Evolutionary conservation across 2,797 vertebrate species (phyloP).

Genomic region (Podargus strigoides): DNA sequence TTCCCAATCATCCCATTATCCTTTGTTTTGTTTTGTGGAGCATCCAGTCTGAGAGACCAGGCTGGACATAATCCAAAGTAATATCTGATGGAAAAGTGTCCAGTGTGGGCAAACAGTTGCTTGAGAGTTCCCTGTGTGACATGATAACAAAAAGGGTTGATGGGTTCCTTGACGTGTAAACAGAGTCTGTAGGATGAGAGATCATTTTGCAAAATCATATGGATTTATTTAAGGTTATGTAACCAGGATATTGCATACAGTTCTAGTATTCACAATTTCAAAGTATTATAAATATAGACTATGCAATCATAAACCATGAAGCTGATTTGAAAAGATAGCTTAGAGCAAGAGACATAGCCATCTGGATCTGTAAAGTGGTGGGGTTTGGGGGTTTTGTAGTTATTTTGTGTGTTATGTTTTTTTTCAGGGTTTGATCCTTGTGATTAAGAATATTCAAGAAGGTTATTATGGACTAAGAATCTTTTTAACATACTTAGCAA

Average conservation of each 20-base stretch:
- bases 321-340: neutral
- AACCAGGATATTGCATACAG: neutral
- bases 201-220: neutral
- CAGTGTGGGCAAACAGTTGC: neutral
- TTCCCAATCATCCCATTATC: neutral
- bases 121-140: neutral
- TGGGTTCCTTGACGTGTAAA: neutral
- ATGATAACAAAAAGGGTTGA: neutral
- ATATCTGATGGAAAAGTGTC: neutral
- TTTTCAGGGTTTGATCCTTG: neutral
- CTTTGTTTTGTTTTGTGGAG: neutral
- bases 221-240: neutral
- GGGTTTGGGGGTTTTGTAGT: accelerated
- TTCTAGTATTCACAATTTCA: neutral
- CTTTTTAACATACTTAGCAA: neutral
- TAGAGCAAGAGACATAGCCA: neutral
- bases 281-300: neutral
- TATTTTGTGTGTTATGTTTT: too few relatives aligned
- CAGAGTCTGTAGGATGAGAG: neutral
- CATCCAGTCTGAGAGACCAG: neutral
- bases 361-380: neutral
- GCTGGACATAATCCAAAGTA: neutral
- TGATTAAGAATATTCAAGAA: neutral
- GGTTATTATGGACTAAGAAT: neutral
- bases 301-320: neutral